Base-by-base conservation (phyloP, 1,140 invertebrate genomes). In the Physella acuta region DNA sequence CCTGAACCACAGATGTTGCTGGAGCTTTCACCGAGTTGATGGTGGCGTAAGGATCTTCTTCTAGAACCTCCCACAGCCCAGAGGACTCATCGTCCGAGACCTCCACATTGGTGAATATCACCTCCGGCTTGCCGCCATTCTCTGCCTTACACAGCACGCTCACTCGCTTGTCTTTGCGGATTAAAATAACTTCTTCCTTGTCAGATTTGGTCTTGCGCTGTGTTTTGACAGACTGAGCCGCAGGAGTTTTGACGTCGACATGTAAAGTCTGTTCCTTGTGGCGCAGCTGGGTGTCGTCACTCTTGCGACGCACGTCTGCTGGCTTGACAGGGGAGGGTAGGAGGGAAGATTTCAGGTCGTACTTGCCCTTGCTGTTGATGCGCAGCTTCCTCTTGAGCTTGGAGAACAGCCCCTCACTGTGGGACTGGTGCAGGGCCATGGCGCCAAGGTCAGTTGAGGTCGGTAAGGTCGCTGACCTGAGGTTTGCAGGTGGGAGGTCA, bases 1-100 rank as follows among this genome's bases (percentile, higher is more conserved):
- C 24, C 24, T 24, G 53, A 8, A 24, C 20, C 8, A 8, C 24
- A 5, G 24, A 8, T 5, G 20, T 14, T 8, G 11, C 24, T 55
- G 53, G 53, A 3, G 55, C 64, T 39, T 67, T 67, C 1, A 67
- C 53, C 3, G 66, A 68, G 30, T 39, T 68, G 1, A 68, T 58
- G 20, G 66, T 68, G 14, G 66, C 66, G 36, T 68, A 68, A 28
- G 66, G 66, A 49, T 68, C 66, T 51, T 68, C 66, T 49, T 68
- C 66, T 8, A 33, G 24, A 20, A 34, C 56, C 26, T 30, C 39
- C 16, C 16, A n/a, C 20, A 39, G 30, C 26, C 39, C 37, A 1
- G 66, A 68, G 3, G 52, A 66, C 36, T 66, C 64, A 37, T 66
- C 64, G 39, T 66, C 64, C 1, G 34, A 33, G 36, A 51, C 51